Percentiles rank a stretch among this genome's conserved stretches.
Evolutionary conservation across 2,888 invertebrate genomes (phyloP).

Genomic region (Dicycla oo): DNA sequence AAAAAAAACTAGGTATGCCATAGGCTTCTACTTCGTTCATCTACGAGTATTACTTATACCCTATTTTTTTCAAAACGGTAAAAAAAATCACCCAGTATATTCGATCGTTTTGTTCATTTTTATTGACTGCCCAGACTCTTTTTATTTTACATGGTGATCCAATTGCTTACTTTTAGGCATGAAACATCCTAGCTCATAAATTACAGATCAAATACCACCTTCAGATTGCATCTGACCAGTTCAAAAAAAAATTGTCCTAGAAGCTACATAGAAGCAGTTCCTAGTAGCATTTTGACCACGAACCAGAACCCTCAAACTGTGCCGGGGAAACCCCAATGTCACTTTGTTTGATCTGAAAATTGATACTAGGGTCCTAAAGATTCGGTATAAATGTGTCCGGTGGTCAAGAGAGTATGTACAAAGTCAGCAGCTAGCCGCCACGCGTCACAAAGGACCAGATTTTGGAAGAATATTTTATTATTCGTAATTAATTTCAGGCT

Average conservation of each 20-base stretch:
- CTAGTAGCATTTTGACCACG: background rate
- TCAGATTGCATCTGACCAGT: too few species aligned
- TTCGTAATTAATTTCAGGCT: constrained; percentile 21
- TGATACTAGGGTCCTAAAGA: background rate
- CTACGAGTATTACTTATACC: too few species aligned
- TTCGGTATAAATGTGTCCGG: constrained; percentile 17
- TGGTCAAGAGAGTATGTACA: constrained; percentile 29
- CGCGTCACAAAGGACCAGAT: constrained; percentile 41
- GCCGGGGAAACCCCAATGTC: constrained; percentile 12
- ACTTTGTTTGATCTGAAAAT: constrained; percentile 31
- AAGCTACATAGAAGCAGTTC: too few species aligned
- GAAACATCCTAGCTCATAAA: background rate
- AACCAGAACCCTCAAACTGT: background rate
- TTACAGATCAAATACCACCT: background rate
- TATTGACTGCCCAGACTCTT: background rate
- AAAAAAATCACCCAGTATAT: too few species aligned
- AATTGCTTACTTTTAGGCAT: background rate
- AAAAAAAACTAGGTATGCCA: too few species aligned
- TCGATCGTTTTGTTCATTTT: background rate
- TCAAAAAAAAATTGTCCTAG: too few species aligned
- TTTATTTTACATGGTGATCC: background rate
- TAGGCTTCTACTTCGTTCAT: too few species aligned
- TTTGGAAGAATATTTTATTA: constrained; percentile 39
- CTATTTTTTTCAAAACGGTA: too few species aligned
- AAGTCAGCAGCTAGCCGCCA: constrained; percentile 5